These are phyloP conservation scores for Bovichtus variegatus DNA, from an alignment of 2,797 vertebrate species.

Conservation along the genomic window DNA sequence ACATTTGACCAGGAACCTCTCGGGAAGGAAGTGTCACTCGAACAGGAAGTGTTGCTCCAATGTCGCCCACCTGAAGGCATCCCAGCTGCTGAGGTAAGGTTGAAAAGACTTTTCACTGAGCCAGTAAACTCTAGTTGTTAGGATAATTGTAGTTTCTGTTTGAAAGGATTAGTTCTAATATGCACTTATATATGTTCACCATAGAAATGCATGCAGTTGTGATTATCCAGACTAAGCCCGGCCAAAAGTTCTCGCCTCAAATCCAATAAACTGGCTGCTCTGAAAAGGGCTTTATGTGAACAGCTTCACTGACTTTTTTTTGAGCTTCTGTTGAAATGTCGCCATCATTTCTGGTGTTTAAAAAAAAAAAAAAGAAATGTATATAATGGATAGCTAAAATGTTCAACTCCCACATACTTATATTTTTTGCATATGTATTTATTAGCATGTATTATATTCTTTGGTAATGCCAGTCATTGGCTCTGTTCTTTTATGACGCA, in stretches of 20 bases:
- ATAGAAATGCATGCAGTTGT: slow-evolving; percentile 17
- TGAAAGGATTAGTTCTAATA: slow-evolving; percentile 4
- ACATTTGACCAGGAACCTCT: slow-evolving; percentile 98
- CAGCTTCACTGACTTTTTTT: slow-evolving; percentile 26
- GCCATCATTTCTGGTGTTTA: slow-evolving; percentile 14
- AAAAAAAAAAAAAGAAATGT: too few species aligned
- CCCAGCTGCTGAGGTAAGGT: slow-evolving; percentile 93
- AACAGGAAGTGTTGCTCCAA: slow-evolving; percentile 98
- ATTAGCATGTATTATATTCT: slow-evolving; percentile 5
- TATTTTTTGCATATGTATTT: not conserved
- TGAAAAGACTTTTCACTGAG: slow-evolving; percentile 7
- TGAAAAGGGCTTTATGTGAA: slow-evolving; percentile 46
- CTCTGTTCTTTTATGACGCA: slow-evolving; percentile 11
- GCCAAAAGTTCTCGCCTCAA: slow-evolving; percentile 43
- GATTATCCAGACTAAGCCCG: slow-evolving; percentile 22
- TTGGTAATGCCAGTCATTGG: not conserved
- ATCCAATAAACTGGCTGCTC: slow-evolving; percentile 51
- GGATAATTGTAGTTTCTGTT: slow-evolving; percentile 1
- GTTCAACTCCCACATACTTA: not conserved
- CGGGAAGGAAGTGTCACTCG: slow-evolving; percentile 96
- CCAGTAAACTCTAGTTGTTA: not conserved
- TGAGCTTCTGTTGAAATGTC: slow-evolving; percentile 35
- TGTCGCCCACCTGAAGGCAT: slow-evolving; percentile 98
- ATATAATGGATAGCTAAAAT: slow-evolving; percentile 17
- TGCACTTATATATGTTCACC: not conserved